These are phyloP conservation scores for Rhagoletis pomonella DNA, from an alignment of 1,140 invertebrate genomes.

Conservation along the genomic window DNA sequence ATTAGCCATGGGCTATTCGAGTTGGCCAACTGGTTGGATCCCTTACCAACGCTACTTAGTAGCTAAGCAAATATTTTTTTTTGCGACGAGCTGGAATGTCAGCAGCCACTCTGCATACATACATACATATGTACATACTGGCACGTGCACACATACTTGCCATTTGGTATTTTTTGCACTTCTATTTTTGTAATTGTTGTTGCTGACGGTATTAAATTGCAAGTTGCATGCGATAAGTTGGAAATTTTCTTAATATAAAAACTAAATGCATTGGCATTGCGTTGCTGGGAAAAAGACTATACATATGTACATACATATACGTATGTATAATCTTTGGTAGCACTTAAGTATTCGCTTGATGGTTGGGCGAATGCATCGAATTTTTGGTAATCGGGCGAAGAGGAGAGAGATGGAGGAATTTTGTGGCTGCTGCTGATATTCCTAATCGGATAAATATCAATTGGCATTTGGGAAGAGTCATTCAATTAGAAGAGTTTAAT, in stretches of 20 bases:
- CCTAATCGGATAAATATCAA: constrained; percentile 29
- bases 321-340: background rate
- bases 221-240: constrained; percentile 35
- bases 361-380: background rate
- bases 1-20: constrained; percentile 24
- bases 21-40: background rate
- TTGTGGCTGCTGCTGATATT: background rate
- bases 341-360: background rate
- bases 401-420: background rate
- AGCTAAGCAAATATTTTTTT: constrained; percentile 39
- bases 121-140: background rate
- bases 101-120: constrained; percentile 33
- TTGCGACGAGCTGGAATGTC: background rate
- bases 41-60: background rate
- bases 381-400: background rate
- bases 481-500: constrained; percentile 19
- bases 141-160: background rate
- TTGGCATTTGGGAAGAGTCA: background rate
- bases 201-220: background rate
- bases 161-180: background rate
- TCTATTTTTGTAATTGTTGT: background rate
- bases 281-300: background rate
- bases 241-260: constrained; percentile 31
- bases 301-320: background rate
- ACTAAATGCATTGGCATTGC: constrained; percentile 4